Evolutionary conservation across 2,113 vertebrate genomes (phyloP), one percentile per base, ranked within the genome.

Genomic region (Leiothrix lutea): DNA sequence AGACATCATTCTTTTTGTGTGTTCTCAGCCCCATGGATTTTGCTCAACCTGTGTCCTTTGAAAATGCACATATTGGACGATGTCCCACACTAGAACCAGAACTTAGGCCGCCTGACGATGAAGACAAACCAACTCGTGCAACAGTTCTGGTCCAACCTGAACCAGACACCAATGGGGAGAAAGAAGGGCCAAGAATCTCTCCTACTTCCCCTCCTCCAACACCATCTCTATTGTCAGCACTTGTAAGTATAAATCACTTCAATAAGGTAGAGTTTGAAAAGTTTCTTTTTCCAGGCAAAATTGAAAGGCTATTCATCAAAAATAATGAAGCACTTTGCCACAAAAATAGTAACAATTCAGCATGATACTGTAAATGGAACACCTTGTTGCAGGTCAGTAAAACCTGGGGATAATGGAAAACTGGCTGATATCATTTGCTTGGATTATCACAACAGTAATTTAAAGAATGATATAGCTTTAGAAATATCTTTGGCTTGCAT

Each of bases 21-120:
- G 35, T 79, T 66, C 47, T 90, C 97, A 99, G 99, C 23, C 98
- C 99, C 28, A 97, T 99, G 97, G 99, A 99, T 95, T 99, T 99
- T 80, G 99, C 99, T 61, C 98, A 97, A 72, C 98, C 99, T 0
- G 92, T 99, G 24, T 98, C 99, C 85, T 99, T 99, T 95, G 98
- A 99, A 98, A 99, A 99, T 65, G 99, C 99, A 14, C 99, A 99
- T 89, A 99, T 99, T 40, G 99, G 99, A 23, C 98, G 62, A 50
- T 99, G 99, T 90, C 97, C 98, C 45, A 97, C 96, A 71, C 89
- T 98, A 47, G 97, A 97, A 78, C 97, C 95, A 62, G 93, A 95
- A 38, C 78, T 92, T 69, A 89, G 83, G 15, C 48, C 80, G 47
- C 50, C 81, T 33, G 95, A 97, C 64, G 97, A 96, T 64, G 97